phyloP scores from a whole-genome alignment of 2,888 invertebrate species.

The Lymantria dispar region DNA sequence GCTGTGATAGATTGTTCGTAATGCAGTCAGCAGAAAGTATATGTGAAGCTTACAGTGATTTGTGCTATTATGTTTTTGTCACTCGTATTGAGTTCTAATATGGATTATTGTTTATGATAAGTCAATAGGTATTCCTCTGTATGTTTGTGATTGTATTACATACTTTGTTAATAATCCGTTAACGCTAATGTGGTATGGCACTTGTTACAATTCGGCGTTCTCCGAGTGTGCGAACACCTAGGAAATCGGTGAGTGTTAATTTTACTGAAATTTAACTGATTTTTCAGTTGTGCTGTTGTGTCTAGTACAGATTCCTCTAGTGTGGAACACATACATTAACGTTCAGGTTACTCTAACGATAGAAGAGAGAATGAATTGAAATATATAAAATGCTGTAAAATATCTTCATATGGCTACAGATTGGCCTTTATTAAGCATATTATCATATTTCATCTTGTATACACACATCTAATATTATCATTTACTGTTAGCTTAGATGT shows the following conservation, averaged over 20 bases:
- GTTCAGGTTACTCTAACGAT: not conserved
- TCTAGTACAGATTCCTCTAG: constrained; percentile 12
- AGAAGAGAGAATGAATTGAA: no score
- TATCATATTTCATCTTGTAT: no score
- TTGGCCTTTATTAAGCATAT: no score
- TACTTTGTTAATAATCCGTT: constrained; percentile 69
- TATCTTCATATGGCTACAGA: no score
- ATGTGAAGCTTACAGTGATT: constrained; percentile 35
- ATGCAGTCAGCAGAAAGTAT: constrained; percentile 30
- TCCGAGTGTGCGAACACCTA: constrained; percentile 78
- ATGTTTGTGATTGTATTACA: constrained; percentile 71
- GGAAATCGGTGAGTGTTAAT: constrained; percentile 70
- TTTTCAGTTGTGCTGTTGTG: constrained; percentile 29
- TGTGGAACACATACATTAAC: not conserved
- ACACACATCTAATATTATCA: no score
- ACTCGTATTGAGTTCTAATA: constrained; percentile 55
- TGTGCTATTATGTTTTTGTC: constrained; percentile 38
- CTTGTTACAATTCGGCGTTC: constrained; percentile 80
- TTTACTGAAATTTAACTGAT: constrained; percentile 18
- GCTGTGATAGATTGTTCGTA: constrained; percentile 34
- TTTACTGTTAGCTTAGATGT: no score
- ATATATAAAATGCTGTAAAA: no score
- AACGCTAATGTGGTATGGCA: constrained; percentile 78
- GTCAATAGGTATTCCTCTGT: constrained; percentile 59
- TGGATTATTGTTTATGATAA: constrained; percentile 62